Evolutionary conservation across 2,113 vertebrate genomes (phyloP).

Genomic region (Cervus canadensis): DNA sequence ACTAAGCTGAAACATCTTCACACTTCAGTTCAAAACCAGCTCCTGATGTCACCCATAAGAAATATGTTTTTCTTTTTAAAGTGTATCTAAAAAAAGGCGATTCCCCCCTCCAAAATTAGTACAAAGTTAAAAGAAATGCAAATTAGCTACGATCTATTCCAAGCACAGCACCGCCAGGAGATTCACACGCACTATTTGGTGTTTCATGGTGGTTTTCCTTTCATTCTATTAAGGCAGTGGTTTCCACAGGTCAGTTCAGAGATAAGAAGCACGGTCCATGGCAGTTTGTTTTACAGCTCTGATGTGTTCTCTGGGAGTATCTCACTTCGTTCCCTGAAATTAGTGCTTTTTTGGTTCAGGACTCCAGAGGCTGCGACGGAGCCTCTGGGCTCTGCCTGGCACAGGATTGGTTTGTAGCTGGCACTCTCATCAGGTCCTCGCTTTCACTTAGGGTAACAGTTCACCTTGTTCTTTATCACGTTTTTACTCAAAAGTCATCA

Average conservation of each 20-base stretch:
- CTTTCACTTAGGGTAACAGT: constrained; percentile 48
- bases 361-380: constrained; percentile 76
- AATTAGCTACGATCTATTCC: constrained; percentile 79
- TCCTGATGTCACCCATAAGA: constrained; percentile 61
- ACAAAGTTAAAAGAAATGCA: constrained; percentile 84
- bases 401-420: constrained; percentile 78
- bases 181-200: constrained; percentile 86
- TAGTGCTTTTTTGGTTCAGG: constrained; percentile 81
- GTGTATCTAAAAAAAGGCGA: constrained; percentile 78
- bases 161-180: constrained; percentile 85
- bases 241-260: constrained; percentile 87
- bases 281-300: constrained; percentile 80
- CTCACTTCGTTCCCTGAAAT: constrained; percentile 69
- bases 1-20: not conserved
- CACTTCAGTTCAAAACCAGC: constrained; percentile 34
- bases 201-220: constrained; percentile 82
- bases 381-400: constrained; percentile 75
- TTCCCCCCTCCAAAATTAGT: constrained; percentile 78
- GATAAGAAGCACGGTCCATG: constrained; percentile 79
- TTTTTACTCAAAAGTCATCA: constrained; percentile 97
- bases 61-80: constrained; percentile 68
- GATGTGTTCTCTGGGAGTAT: constrained; percentile 66
- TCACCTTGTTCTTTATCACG: constrained; percentile 54
- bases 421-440: constrained; percentile 72
- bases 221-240: constrained; percentile 97